These are phyloP conservation scores for Corydoras sp. DNA, from an alignment of 2,113 vertebrate species.

Conservation along the genomic window DNA sequence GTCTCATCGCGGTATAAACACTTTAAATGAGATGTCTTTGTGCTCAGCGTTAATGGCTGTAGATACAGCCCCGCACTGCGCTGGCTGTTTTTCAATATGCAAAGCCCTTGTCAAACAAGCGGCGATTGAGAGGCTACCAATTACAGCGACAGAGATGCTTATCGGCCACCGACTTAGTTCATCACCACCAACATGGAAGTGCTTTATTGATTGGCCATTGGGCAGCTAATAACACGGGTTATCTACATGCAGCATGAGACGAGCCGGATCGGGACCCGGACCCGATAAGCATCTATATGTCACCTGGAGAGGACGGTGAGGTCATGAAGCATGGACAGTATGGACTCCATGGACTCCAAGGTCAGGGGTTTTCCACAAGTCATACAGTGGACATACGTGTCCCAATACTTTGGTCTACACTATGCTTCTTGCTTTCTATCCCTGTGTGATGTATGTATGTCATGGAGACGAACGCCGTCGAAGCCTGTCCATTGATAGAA, in stretches of 20 bases:
- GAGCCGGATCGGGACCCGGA: constrained; percentile 66
- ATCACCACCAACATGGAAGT: constrained; percentile 63
- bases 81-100: constrained; percentile 61
- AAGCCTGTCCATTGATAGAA: constrained; percentile 51
- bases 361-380: not conserved
- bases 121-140: constrained; percentile 70
- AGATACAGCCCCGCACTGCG: constrained; percentile 22
- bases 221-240: constrained; percentile 76
- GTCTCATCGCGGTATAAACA: constrained; percentile 28
- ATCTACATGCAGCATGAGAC: constrained; percentile 73
- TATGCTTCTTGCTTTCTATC: too few species aligned
- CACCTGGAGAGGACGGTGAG: constrained; percentile 32
- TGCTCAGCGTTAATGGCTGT: constrained; percentile 37
- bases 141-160: constrained; percentile 70
- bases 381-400: not conserved
- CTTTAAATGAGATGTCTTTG: constrained; percentile 38
- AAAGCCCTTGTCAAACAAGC: constrained; percentile 64
- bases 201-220: constrained; percentile 73
- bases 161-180: constrained; percentile 69
- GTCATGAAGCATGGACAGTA: constrained; percentile 8
- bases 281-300: constrained; percentile 46
- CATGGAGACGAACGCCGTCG: constrained; percentile 32
- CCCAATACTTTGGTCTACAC: not conserved
- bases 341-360: not conserved
- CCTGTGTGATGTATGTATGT: too few species aligned